These are phyloP conservation scores for Moxostoma hubbsi DNA, from an alignment of 2,797 vertebrate species.

Conservation along the genomic window DNA sequence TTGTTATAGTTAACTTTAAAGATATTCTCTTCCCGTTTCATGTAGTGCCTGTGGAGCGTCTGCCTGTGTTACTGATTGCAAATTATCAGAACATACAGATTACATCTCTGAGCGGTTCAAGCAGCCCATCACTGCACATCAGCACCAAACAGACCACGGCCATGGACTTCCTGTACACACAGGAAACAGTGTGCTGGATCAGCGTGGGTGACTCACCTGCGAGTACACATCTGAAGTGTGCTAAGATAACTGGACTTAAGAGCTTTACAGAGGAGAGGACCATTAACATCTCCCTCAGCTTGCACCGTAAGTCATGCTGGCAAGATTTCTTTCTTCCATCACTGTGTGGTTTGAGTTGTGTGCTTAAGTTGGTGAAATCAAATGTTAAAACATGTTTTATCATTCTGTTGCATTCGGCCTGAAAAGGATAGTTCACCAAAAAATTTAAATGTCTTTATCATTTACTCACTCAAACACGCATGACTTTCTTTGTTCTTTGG, in stretches of 20 bases:
- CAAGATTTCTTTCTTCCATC: no score
- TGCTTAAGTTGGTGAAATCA: no score
- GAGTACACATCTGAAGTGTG: constrained; percentile 91
- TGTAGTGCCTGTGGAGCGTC: constrained; percentile 92
- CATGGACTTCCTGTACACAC: constrained; percentile 94
- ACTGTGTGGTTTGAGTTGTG: no score
- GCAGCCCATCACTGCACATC: constrained; percentile 88
- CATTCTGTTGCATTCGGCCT: background rate
- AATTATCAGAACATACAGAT: constrained; percentile 97
- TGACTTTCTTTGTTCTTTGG: no score
- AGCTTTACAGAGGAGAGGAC: constrained; percentile 88
- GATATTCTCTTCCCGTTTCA: background rate
- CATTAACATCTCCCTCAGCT: constrained; percentile 96
- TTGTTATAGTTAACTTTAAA: background rate
- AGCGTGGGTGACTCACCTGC: constrained; percentile 88
- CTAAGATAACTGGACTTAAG: constrained; percentile 93
- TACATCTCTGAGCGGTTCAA: constrained; percentile 87
- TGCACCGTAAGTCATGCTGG: constrained; percentile 82
- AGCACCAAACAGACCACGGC: constrained; percentile 94
- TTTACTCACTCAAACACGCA: no score
- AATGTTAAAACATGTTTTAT: background rate
- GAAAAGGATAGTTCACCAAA: background rate
- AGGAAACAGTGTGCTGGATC: constrained; percentile 96
- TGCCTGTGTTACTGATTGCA: constrained; percentile 91
- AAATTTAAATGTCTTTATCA: background rate